These are phyloP conservation scores for Molorchus minor DNA, from an alignment of 2,888 invertebrate genomes.

Conservation along the genomic window DNA sequence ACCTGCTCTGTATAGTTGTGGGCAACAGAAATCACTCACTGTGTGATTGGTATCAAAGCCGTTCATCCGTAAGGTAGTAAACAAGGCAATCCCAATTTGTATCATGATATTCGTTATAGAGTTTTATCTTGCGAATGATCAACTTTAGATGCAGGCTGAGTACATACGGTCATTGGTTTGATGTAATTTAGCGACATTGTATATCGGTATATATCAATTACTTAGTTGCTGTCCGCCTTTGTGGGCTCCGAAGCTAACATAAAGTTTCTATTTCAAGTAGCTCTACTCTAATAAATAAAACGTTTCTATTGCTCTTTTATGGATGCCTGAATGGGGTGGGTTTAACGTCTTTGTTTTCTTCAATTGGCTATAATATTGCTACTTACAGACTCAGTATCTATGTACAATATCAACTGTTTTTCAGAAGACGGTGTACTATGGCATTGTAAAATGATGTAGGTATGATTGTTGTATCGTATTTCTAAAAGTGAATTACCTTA, in stretches of 20 bases:
- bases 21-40: too few species aligned
- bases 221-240: slow-evolving; percentile 8
- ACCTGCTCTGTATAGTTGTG: too few species aligned
- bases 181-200: slow-evolving; percentile 19
- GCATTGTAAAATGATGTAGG: too few species aligned
- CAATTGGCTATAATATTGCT: background rate
- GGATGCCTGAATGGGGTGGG: background rate
- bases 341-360: background rate
- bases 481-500: too few species aligned
- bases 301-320: background rate
- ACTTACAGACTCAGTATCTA: background rate
- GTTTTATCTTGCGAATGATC: slow-evolving; percentile 21
- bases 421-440: too few species aligned
- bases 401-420: too few species aligned
- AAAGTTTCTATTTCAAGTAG: slow-evolving; percentile 12
- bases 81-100: slow-evolving; percentile 18
- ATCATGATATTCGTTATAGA: slow-evolving; percentile 15
- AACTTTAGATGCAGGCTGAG: slow-evolving; percentile 3
- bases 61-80: slow-evolving; percentile 1
- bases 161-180: slow-evolving; percentile 14
- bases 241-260: background rate
- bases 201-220: slow-evolving; percentile 19
- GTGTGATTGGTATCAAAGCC: too few species aligned
- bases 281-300: slow-evolving; percentile 11
- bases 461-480: too few species aligned